A percentile compares a stretch with the other conserved stretches of the same genome.
These are phyloP conservation scores for Diphyllodes magnificus DNA, from an alignment of 2,113 vertebrate genomes.

Conservation along the genomic window DNA sequence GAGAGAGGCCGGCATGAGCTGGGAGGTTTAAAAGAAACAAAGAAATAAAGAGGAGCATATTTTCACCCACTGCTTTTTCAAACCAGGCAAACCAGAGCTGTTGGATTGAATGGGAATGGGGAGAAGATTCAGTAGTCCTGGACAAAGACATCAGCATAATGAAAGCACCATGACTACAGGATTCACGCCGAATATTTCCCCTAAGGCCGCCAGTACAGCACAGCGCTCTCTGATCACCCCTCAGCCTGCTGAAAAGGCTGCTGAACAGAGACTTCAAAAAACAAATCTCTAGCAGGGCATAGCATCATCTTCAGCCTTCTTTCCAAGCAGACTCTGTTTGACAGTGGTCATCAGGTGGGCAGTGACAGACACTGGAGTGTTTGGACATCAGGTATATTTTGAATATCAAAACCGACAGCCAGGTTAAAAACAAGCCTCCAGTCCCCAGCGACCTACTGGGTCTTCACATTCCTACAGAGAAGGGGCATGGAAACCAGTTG, in stretches of 20 bases:
- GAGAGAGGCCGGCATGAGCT: not conserved
- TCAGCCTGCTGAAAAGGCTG: not conserved
- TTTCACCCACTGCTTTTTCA: not conserved
- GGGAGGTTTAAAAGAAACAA: not conserved
- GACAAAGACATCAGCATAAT: constrained; percentile 9
- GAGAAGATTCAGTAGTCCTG: not conserved
- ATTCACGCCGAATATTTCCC: constrained; percentile 1
- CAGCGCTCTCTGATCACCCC: not conserved
- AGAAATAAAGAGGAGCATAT: not conserved
- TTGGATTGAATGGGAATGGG: not conserved
- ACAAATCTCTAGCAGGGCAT: not conserved
- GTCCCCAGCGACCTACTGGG: fast-evolving
- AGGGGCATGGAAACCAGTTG: not conserved
- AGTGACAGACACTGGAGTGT: not conserved
- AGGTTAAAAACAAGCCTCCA: not conserved
- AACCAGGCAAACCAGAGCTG: not conserved
- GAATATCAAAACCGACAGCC: not conserved
- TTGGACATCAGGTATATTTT: not conserved
- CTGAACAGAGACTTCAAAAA: not conserved
- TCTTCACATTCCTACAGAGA: not conserved
- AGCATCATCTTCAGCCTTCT: not conserved
- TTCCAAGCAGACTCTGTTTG: not conserved
- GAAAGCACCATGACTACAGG: not conserved
- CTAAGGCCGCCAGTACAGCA: not conserved
- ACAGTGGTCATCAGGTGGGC: not conserved